Evolutionary conservation across 2,888 invertebrate genomes (phyloP), one percentile per base, ranked within the genome.

Genomic region (Plagodis dolabraria): DNA sequence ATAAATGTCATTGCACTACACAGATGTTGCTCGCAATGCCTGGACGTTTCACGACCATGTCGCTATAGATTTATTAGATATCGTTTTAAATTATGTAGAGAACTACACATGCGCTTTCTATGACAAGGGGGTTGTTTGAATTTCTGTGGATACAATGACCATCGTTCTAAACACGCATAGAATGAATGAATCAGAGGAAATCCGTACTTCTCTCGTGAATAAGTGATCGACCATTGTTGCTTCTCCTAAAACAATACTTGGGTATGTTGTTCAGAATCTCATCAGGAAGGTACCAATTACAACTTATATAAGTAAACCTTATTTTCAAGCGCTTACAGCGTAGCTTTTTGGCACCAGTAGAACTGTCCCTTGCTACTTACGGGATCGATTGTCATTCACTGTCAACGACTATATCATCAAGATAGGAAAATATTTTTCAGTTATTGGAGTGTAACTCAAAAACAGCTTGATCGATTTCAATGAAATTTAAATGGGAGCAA

Each of bases 151-250:
- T 10, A 53, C 58, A 55, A 51, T 59, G 54, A 44, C 46, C 52
- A 46, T 42, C 50, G 67, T 68, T 61, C 69, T 58, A 61, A 62
- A 69, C 76, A 74, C 76, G 76, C 65, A 72, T 72, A 62, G 65
- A 56, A 62, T 56, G 60, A 53, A 68, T 76, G 76, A 77, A 75
- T 79, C 79, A 68, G 75, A 86, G 87, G 87, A 87, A 80, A 85
- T 87, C 87, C 87, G 85, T 77, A 50, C 55, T 47, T 47, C 57
- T 59, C 77, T 75, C 64, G 79, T 85, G 87, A 85, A 87, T 87
- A 85, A 81, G 74, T 80, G 78, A 87, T 74, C 63, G 33, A 34
- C 67, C 74, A 82, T 85, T 84, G 85, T 85, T 76, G 65, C 34
- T 51, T 12, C 33, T 54, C 38, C 53, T 38, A n/a, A 60, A 47